Evolutionary conservation across 2,888 invertebrate species (phyloP).

Genomic region (Didymodactylos carnosus): DNA sequence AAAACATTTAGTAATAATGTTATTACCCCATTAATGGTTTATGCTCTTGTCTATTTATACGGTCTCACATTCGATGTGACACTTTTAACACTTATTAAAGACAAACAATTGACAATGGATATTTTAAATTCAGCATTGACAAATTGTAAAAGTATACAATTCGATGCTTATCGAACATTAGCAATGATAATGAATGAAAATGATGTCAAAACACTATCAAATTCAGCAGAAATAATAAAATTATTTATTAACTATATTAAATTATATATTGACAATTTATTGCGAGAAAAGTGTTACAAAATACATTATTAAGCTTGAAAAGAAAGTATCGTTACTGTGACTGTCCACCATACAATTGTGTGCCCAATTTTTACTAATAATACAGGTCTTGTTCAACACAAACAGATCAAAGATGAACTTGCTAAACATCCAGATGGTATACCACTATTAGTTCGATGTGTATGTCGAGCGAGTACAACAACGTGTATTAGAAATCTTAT

Average conservation of each 20-base stretch:
- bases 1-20: too few relatives aligned
- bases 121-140: neutral
- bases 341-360: neutral
- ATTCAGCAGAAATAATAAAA: neutral
- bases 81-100: neutral
- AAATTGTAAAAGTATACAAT: neutral
- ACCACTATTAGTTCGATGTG: neutral
- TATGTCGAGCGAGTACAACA: neutral
- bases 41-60: neutral
- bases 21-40: too few relatives aligned
- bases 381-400: neutral
- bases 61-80: neutral
- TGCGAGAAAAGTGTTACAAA: neutral
- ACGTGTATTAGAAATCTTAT: neutral
- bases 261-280: neutral
- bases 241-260: neutral
- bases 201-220: neutral
- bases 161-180: neutral
- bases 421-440: neutral
- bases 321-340: neutral
- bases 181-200: neutral
- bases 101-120: neutral
- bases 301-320: neutral
- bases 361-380: neutral
- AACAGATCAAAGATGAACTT: neutral